Conservation (phyloP, 2,113 vertebrate species). For the Corythornis vintsioides region DNA sequence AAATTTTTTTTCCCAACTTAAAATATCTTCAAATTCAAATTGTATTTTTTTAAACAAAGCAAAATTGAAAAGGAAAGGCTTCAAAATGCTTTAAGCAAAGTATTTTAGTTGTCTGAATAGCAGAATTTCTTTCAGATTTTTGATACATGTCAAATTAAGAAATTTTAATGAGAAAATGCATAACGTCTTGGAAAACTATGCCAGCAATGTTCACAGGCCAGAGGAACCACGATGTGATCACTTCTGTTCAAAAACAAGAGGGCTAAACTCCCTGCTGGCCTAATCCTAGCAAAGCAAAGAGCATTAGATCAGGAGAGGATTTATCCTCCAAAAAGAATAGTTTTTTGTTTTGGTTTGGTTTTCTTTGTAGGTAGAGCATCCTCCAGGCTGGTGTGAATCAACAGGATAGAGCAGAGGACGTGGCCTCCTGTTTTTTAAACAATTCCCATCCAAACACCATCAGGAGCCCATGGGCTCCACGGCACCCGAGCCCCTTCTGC, state of each 20-base stretch:
- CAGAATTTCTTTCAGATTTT: background rate
- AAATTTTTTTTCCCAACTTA: background rate
- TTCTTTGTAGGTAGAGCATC: background rate
- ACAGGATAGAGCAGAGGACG: background rate
- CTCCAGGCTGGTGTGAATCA: background rate
- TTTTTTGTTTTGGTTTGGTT: background rate
- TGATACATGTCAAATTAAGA: background rate
- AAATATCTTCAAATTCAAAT: background rate
- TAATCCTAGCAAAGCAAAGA: background rate
- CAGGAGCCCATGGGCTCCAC: rapidly evolving
- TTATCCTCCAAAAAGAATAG: background rate
- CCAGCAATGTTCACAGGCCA: background rate
- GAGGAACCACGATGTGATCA: background rate
- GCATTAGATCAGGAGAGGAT: background rate
- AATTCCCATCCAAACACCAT: background rate
- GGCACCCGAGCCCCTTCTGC: background rate
- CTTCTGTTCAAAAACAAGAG: background rate
- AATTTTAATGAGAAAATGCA: background rate
- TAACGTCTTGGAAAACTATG: background rate
- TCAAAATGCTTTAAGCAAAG: background rate
- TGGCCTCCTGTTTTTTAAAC: background rate
- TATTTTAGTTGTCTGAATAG: background rate
- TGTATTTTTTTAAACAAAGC: background rate
- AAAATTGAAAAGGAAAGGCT: background rate
- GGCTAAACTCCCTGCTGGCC: background rate